These are phyloP conservation scores for Cylas formicarius DNA, from an alignment of 1,140 invertebrate species.

Conservation along the genomic window DNA sequence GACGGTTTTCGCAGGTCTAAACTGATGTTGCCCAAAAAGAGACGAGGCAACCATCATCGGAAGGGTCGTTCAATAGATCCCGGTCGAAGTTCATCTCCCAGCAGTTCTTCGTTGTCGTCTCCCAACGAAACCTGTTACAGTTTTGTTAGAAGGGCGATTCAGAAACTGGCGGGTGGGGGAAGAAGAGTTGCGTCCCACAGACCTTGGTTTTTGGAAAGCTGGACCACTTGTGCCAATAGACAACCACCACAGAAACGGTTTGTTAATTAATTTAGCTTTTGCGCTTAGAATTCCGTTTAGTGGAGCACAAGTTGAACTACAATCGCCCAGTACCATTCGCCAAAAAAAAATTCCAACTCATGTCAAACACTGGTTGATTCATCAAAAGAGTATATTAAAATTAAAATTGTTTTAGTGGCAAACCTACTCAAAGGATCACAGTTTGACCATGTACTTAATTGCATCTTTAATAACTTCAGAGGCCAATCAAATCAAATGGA, in stretches of 20 bases:
- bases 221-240: slow-evolving; percentile 55
- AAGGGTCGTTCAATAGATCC: slow-evolving; percentile 54
- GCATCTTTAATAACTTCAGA: no score
- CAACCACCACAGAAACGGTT: slow-evolving; percentile 40
- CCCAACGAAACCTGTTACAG: slow-evolving; percentile 92
- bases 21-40: slow-evolving; percentile 23
- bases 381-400: no score
- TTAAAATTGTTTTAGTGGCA: no score
- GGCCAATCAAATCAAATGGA: no score
- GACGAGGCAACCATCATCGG: slow-evolving; percentile 38
- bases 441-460: no score
- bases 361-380: slow-evolving; percentile 2
- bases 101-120: slow-evolving; percentile 77
- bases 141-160: slow-evolving; percentile 81
- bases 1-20: slow-evolving; percentile 17
- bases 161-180: slow-evolving; percentile 73
- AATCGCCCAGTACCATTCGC: background rate
- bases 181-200: slow-evolving; percentile 48
- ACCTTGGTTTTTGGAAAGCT: slow-evolving; percentile 74
- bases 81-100: slow-evolving; percentile 55
- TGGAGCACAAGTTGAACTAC: no score
- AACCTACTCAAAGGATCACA: no score
- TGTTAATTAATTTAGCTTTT: background rate
- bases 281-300: no score
- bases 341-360: background rate